Conservation (phyloP, 2,888 invertebrate species). For the Epinotia demarniana region DNA sequence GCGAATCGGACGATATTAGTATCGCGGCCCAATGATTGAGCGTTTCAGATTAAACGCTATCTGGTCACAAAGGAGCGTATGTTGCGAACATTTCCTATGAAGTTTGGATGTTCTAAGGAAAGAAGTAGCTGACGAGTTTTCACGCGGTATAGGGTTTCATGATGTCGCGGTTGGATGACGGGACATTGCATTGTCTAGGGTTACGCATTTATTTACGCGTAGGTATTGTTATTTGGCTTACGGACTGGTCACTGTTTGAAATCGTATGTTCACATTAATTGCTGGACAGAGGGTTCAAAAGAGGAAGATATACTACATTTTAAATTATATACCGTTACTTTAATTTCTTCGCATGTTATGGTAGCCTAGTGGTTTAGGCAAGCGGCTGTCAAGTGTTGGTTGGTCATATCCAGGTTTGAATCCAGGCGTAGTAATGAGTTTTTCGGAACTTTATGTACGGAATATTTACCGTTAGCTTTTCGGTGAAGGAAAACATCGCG, state of each 20-base stretch:
- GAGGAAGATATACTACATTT: too few species aligned
- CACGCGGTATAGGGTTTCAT: conserved; percentile 11
- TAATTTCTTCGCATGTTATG: too few species aligned
- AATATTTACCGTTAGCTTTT: too few species aligned
- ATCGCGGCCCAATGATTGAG: conserved; percentile 18
- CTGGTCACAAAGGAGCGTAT: background rate
- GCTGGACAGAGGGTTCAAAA: too few species aligned
- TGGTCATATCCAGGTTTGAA: too few species aligned
- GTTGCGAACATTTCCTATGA: background rate
- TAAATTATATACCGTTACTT: too few species aligned
- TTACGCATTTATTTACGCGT: conserved; percentile 2
- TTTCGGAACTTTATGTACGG: too few species aligned
- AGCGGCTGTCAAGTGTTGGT: too few species aligned
- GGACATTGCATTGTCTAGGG: conserved; percentile 8
- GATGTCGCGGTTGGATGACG: background rate
- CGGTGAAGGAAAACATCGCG: too few species aligned
- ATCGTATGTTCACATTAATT: background rate
- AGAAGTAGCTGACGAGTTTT: background rate
- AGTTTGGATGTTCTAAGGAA: background rate
- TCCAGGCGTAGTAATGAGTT: too few species aligned
- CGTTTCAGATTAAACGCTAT: conserved; percentile 1
- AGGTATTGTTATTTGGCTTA: conserved; percentile 1
- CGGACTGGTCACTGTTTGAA: background rate
- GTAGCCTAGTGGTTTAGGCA: too few species aligned
- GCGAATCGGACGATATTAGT: conserved; percentile 24